Base-by-base conservation (phyloP, 2,888 invertebrate species). In the Ornithoptera alexandrae region DNA sequence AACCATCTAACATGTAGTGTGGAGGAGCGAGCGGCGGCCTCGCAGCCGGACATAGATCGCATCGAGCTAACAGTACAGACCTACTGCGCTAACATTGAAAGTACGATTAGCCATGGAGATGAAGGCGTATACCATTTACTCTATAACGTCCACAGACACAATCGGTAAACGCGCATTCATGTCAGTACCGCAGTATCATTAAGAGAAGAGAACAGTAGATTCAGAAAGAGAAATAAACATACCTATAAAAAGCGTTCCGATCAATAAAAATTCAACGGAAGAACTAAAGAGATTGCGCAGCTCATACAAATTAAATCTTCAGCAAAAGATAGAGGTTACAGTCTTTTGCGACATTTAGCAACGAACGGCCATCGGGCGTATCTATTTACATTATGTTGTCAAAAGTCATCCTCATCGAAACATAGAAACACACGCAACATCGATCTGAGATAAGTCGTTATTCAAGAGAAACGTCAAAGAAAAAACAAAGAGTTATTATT, bases 401-500 rank as follows among this genome's bases (percentile, higher is more conserved):
- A 86, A 86, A 68, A 87, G 80, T 89, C 91, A 92, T 87, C 92
- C 92, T 92, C 92, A 92, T 91, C 87, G 92, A 92, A 90, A 92
- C 91, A 93, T 89, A 92, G 89, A 92, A 88, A 91, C 90, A 92
- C 89, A 92, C 92, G 91, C 91, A 92, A 92, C 92, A 92, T 90
- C 90, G 89, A 92, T 86, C 84, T 90, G 81, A 92, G 92, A 88
- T 89, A 90, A 90, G 88, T 92, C 88, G 88, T 86, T 91, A 89
- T 86, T 91, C 86, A 92, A 92, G 92, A 92, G 92, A 90, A 92
- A 91, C 90, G 90, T 90, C 90, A 92, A 92, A 91, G 89, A 91
- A 91, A 92, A 89, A 90, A 91, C 89, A 92, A 88, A 90, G 85
- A 90, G 88, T 88, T 90, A 86, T 85, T 82, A 84, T 84, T 86